Evolutionary conservation across 2,888 invertebrate genomes (phyloP).

Genomic region (Dione vanillae): DNA sequence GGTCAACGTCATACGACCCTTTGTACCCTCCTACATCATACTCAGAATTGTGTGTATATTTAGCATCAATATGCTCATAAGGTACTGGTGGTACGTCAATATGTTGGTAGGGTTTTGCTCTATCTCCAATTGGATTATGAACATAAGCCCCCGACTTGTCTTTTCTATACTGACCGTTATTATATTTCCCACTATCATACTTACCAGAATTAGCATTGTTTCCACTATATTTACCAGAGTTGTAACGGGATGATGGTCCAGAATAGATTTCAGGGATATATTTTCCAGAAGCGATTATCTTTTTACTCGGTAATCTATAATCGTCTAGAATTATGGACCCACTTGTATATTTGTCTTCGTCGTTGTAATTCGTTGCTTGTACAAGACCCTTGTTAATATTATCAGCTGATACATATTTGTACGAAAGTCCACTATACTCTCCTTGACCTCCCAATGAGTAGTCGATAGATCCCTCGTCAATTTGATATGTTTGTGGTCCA

Average conservation of each 20-base stretch:
- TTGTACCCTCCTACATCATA: constrained; percentile 60
- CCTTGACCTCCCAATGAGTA: constrained; percentile 44
- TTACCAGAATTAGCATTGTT: constrained; percentile 41
- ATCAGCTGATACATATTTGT: constrained; percentile 48
- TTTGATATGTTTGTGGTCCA: constrained; percentile 44
- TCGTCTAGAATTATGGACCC: constrained; percentile 77
- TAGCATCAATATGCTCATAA: constrained; percentile 65
- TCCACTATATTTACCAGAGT: constrained; percentile 43
- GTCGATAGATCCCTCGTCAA: constrained; percentile 39
- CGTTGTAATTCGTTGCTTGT: constrained; percentile 64
- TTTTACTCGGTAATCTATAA: constrained; percentile 57
- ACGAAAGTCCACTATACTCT: constrained; percentile 47
- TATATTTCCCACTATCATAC: constrained; percentile 46
- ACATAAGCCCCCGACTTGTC: constrained; percentile 76
- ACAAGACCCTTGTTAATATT: constrained; percentile 63
- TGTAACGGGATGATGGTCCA: constrained; percentile 17
- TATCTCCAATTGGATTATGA: constrained; percentile 77
- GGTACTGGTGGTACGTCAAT: constrained; percentile 66
- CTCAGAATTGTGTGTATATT: constrained; percentile 60
- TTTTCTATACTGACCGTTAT: constrained; percentile 50
- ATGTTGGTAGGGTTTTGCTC: constrained; percentile 74
- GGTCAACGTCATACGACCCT: constrained; percentile 47
- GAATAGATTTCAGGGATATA: constrained; percentile 28
- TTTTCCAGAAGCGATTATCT: constrained; percentile 29
- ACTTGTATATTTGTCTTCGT: constrained; percentile 66